These are phyloP conservation scores for Coleophora deauratella DNA, from an alignment of 2,888 invertebrate genomes.

Conservation along the genomic window DNA sequence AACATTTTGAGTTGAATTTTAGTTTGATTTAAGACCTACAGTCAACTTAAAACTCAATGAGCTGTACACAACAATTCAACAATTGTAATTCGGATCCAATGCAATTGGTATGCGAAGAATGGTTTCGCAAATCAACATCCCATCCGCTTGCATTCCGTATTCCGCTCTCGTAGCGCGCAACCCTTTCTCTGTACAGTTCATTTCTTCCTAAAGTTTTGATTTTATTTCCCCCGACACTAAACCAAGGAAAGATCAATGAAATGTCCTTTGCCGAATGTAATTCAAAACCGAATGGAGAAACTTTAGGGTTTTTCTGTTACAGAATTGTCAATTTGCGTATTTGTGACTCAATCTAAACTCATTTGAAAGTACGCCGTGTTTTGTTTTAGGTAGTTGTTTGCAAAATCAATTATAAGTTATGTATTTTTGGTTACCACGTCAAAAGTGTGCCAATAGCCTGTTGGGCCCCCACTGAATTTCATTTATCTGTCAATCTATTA, in stretches of 20 bases:
- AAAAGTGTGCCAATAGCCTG: no score
- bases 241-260: conserved; percentile 46
- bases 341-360: background rate
- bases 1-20: no score
- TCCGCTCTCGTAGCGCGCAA: conserved; percentile 42
- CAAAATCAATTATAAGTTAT: background rate
- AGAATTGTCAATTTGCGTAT: background rate
- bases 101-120: no score
- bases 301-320: background rate
- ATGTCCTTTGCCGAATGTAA: conserved; percentile 18
- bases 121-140: no score
- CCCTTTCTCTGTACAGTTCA: conserved; percentile 61
- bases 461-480: no score
- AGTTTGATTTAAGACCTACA: no score
- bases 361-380: no score
- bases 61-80: no score
- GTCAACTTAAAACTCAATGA: no score
- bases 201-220: conserved; percentile 55
- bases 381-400: background rate
- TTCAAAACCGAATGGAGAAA: background rate
- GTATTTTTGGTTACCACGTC: background rate
- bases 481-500: no score
- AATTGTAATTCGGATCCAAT: no score
- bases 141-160: conserved; percentile 32
- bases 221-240: conserved; percentile 44